Conservation (phyloP, 23 tunicate species). For the Clavelina lepadiformis region DNA sequence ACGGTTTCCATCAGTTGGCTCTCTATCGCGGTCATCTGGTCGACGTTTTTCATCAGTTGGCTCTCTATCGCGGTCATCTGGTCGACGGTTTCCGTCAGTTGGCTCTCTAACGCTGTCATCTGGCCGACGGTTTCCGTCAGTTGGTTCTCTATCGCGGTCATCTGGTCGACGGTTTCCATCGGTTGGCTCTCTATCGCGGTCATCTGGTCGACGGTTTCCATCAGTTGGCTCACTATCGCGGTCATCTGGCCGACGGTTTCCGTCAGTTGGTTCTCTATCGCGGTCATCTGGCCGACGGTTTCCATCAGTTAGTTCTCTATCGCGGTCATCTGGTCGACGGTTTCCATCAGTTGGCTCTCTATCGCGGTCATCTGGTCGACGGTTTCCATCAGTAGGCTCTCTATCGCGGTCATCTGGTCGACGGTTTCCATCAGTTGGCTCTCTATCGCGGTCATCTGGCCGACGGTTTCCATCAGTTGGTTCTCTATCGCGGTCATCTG, state of each 20-base stretch:
- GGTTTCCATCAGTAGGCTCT: background rate
- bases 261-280: background rate
- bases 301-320: slow-evolving; percentile 2
- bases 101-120: background rate
- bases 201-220: background rate
- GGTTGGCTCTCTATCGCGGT: background rate
- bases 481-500: background rate
- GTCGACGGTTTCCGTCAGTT: background rate
- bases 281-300: background rate
- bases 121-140: slow-evolving; percentile 1
- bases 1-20: background rate
- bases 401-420: background rate
- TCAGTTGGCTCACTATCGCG: background rate
- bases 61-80: background rate
- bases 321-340: background rate
- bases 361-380: slow-evolving; percentile 8
- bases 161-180: background rate
- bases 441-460: slow-evolving; percentile 2
- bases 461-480: background rate
- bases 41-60: background rate
- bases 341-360: slow-evolving; percentile 4
- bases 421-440: background rate
- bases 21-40: background rate
- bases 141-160: background rate
- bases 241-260: background rate